Conservation (phyloP, 2,888 invertebrate species). For the Latrodectus elegans region DNA sequence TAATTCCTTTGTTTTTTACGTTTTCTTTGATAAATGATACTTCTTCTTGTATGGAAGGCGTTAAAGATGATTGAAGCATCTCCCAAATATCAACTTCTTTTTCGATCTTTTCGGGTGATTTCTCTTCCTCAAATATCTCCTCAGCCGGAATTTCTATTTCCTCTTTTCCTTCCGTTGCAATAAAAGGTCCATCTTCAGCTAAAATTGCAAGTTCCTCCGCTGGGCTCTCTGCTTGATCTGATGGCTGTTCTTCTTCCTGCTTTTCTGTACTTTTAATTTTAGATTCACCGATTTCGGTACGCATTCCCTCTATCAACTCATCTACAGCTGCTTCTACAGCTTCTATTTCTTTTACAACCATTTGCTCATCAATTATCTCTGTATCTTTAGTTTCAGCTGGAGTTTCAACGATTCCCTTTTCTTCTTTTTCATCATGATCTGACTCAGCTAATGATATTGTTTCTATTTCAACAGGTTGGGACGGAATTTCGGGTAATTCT, state of each 20-base stretch:
- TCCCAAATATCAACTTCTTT: background rate
- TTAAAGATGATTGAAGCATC: background rate
- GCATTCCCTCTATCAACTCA: slow-evolving; percentile 64
- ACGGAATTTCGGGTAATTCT: slow-evolving; percentile 33
- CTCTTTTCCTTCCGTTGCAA: background rate
- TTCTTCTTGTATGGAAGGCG: slow-evolving; percentile 16
- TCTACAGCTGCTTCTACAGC: slow-evolving; percentile 64
- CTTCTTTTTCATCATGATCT: slow-evolving; percentile 1
- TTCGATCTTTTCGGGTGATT: background rate
- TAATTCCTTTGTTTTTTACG: slow-evolving; percentile 8
- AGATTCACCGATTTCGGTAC: slow-evolving; percentile 51
- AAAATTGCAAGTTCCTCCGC: slow-evolving; percentile 16
- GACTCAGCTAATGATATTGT: slow-evolving; percentile 17
- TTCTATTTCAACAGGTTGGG: slow-evolving; percentile 31
- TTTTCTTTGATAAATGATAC: slow-evolving; percentile 17
- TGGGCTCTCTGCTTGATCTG: background rate
- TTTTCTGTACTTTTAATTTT: slow-evolving; percentile 18
- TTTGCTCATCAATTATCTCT: slow-evolving; percentile 56
- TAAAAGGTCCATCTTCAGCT: background rate
- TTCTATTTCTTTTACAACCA: slow-evolving; percentile 66
- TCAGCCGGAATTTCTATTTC: slow-evolving; percentile 6
- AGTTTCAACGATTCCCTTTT: background rate
- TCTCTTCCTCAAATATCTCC: slow-evolving; percentile 17
- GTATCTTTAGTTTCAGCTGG: background rate
- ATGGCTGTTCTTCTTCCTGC: background rate